A percentile compares a stretch with the other conserved stretches of the same genome.
Evolutionary conservation across 2,888 invertebrate species (phyloP).

Genomic region (Steinernema carpocapsae): DNA sequence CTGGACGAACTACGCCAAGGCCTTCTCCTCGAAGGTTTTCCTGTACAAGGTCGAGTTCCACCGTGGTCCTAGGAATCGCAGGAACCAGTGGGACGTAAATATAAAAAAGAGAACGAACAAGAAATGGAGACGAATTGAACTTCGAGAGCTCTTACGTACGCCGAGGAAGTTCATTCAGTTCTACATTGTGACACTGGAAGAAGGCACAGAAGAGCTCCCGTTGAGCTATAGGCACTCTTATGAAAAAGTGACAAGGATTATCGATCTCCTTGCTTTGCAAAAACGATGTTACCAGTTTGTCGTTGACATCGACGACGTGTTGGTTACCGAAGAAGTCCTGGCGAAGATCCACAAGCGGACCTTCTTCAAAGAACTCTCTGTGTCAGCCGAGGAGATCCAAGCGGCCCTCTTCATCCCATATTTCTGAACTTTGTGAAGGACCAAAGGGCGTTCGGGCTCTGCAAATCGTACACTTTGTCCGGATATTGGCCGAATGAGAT

Average conservation of each 20-base stretch:
- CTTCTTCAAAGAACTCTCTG: neutral
- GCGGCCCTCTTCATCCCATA: neutral
- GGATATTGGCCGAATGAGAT: conserved; percentile 6
- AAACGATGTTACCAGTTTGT: neutral
- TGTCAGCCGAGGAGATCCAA: neutral
- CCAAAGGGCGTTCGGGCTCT: neutral
- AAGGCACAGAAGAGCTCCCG: neutral
- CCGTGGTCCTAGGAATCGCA: neutral
- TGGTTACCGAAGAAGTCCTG: neutral
- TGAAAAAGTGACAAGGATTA: neutral
- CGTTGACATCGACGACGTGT: neutral
- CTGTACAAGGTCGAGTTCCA: neutral
- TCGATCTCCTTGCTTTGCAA: neutral
- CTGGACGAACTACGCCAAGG: no score
- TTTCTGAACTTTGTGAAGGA: neutral
- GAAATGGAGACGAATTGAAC: neutral
- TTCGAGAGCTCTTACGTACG: neutral
- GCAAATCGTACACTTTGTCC: neutral
- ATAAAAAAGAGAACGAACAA: neutral
- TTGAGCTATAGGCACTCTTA: neutral
- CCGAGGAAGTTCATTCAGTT: neutral
- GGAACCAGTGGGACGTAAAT: neutral
- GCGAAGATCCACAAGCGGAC: conserved; percentile 3
- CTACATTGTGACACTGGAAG: neutral
- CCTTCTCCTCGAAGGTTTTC: neutral